These are phyloP conservation scores for Luscinia luscinia DNA, from an alignment of 2,797 vertebrate species.

Conservation along the genomic window DNA sequence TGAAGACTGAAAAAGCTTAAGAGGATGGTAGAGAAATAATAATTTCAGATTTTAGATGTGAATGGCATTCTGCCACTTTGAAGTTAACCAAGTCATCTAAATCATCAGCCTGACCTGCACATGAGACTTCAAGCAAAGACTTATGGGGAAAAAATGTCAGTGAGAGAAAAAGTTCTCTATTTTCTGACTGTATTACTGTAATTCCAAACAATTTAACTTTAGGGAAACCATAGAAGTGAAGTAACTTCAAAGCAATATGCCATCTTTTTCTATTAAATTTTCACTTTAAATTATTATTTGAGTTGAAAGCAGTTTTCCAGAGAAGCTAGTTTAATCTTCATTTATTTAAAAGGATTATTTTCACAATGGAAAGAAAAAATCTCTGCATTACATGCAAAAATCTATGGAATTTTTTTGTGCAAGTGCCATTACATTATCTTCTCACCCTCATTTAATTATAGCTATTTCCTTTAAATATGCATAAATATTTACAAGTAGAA, in stretches of 20 bases:
- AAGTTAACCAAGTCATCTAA: neutral
- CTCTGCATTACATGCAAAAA: neutral
- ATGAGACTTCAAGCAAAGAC: neutral
- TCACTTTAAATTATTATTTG: neutral
- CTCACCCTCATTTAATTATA: neutral
- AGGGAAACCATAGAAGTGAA: neutral
- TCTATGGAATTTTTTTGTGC: neutral
- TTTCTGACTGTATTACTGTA: neutral
- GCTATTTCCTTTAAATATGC: neutral
- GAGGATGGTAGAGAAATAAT: neutral
- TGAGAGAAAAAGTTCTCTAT: neutral
- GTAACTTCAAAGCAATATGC: neutral
- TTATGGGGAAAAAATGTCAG: neutral
- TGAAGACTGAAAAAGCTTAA: neutral
- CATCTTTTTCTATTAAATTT: neutral
- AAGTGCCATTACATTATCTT: neutral
- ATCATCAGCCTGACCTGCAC: neutral
- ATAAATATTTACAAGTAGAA: neutral
- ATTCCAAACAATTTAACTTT: neutral
- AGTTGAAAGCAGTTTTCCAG: neutral
- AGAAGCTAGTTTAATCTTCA: neutral
- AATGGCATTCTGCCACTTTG: neutral
- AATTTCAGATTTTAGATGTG: neutral
- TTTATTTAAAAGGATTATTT: neutral
- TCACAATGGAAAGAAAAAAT: neutral